Evolutionary conservation across 1,140 invertebrate genomes (phyloP).

Genomic region (Lerema accius): DNA sequence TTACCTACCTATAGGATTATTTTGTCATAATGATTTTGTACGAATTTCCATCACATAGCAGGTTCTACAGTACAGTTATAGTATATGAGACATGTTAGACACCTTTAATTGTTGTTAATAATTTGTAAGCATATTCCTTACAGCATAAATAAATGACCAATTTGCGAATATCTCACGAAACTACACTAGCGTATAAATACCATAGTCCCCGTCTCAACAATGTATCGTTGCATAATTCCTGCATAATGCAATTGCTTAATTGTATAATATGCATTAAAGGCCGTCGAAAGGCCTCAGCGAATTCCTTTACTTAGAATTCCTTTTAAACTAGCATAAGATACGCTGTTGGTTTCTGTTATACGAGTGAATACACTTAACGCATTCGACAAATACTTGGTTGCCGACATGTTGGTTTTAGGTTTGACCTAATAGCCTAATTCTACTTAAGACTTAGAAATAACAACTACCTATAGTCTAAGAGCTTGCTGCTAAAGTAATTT

Average conservation of each 20-base stretch:
- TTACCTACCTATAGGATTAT: too few species aligned
- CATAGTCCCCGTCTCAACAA: not conserved
- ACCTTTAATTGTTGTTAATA: too few species aligned
- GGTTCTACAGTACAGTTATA: too few species aligned
- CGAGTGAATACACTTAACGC: not conserved
- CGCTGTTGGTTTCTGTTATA: not conserved
- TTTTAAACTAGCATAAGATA: not conserved
- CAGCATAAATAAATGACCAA: too few species aligned
- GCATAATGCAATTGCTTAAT: not conserved
- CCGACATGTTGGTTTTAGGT: not conserved
- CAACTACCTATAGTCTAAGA: not conserved
- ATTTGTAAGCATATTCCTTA: too few species aligned
- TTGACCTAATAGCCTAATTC: not conserved
- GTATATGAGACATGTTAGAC: too few species aligned
- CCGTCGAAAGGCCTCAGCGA: not conserved
- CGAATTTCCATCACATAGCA: too few species aligned
- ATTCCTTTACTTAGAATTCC: slow-evolving; percentile 3
- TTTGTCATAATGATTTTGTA: too few species aligned
- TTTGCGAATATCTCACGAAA: too few species aligned
- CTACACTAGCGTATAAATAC: too few species aligned
- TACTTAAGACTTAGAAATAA: not conserved
- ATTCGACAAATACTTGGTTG: slow-evolving; percentile 3
- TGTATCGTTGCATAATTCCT: not conserved
- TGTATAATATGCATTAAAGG: slow-evolving; percentile 1
- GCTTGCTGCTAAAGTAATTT: too few species aligned